These are phyloP conservation scores for Clistopyga incitator DNA, from an alignment of 2,888 invertebrate species.

Conservation along the genomic window DNA sequence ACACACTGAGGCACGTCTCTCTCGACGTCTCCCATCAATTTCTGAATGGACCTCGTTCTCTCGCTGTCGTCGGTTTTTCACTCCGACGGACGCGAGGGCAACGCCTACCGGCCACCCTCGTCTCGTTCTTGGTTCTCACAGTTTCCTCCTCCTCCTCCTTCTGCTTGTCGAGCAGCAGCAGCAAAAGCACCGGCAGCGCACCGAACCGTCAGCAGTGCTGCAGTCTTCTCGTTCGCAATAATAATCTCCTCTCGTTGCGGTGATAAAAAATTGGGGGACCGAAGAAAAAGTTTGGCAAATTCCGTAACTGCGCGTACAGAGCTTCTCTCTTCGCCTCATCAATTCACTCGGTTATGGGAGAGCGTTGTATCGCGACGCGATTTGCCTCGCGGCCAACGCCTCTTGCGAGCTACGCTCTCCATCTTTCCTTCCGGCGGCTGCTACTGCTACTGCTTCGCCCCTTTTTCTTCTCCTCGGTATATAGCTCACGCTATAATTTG, in stretches of 20 bases:
- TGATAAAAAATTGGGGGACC: slow-evolving; percentile 17
- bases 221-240: slow-evolving; percentile 40
- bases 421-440: slow-evolving; percentile 51
- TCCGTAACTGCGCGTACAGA: slow-evolving; percentile 41
- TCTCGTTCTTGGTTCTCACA: slow-evolving; percentile 15
- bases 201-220: background rate
- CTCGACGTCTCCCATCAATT: slow-evolving; percentile 65
- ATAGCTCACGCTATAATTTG: slow-evolving; percentile 64
- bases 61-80: slow-evolving; percentile 65
- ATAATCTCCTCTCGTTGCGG: slow-evolving; percentile 45
- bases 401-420: slow-evolving; percentile 35
- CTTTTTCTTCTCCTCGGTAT: slow-evolving; percentile 47
- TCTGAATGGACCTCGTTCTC: slow-evolving; percentile 68
- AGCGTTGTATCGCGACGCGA: slow-evolving; percentile 59
- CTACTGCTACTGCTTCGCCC: slow-evolving; percentile 12
- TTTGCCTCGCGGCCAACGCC: slow-evolving; percentile 67
- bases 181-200: background rate
- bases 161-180: background rate
- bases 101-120: slow-evolving; percentile 58
- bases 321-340: slow-evolving; percentile 53
- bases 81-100: slow-evolving; percentile 63
- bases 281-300: slow-evolving; percentile 59
- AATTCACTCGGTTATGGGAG: slow-evolving; percentile 55
- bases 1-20: slow-evolving; percentile 18
- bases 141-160: background rate